Evolutionary conservation across 2,113 vertebrate genomes (phyloP), one percentile per base, ranked within the genome.

Genomic region (Pseudorasbora parva): DNA sequence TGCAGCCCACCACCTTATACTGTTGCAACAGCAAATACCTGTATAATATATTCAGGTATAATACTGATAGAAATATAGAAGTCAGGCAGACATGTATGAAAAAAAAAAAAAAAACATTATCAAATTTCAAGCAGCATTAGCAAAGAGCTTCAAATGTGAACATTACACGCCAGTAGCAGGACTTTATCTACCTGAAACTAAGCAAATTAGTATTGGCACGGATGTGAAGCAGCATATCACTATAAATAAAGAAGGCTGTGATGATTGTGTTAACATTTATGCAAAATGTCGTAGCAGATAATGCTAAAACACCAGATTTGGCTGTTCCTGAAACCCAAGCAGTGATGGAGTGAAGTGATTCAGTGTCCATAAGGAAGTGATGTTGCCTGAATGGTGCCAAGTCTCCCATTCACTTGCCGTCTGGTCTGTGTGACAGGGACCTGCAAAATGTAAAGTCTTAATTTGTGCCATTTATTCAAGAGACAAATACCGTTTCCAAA

Each of bases 321-420:
- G 78, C 82, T 5, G 23, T 78, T 72, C 62, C 37, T 71, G 21
- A 25, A 73, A 66, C 30, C 60, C 82, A 68, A 64, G 64, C 49
- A 4, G 23, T 56, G 7, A 88, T 37, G 64, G 19, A 73, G 47
- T 82, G 73, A 79, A 85, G 15, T 37, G 6, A 51, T 73, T 87
- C 69, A 87, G 57, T 84, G 82, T 43, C 86, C 60, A 51, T 88
- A 66, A 45, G 87, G 78, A 33, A 88, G 47, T 1, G 88, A 89
- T n/a, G 83, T 71, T 57, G 90, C 51, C 30, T 89, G 89, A 78
- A 94, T 92, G 21, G 85, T 94, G 83, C 95, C 92, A 86, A 94
- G 89, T 71, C 91, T 92, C 66, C 93, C 93, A 10, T 95, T 94
- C 82, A 95, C 93, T 86, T 93, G 86, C 73, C 94, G 45, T 0